These are phyloP conservation scores for Gadopsis marmoratus DNA, from an alignment of 2,797 vertebrate species.

Conservation along the genomic window DNA sequence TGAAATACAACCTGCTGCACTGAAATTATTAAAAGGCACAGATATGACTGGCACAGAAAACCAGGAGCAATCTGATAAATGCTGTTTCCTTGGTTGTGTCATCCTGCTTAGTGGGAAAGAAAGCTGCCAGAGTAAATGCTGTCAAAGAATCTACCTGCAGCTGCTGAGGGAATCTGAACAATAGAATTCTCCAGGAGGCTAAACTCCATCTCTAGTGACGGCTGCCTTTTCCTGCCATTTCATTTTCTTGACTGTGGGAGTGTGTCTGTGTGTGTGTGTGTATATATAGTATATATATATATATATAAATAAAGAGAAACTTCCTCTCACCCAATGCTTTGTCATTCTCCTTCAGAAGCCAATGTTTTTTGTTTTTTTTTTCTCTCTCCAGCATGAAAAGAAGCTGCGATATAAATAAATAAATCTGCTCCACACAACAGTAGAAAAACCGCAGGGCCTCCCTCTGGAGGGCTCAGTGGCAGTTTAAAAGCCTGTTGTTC, in stretches of 20 bases:
- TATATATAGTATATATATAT: neutral
- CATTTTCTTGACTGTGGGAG: constrained; percentile 47
- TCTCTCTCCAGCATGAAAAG: constrained; percentile 57
- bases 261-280: neutral
- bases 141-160: constrained; percentile 71
- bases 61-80: constrained; percentile 65
- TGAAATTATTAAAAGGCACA: constrained; percentile 57
- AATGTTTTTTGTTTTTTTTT: constrained; percentile 43
- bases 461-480: constrained; percentile 71
- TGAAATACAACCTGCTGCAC: constrained; percentile 26
- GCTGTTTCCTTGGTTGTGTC: constrained; percentile 49
- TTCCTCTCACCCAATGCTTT: constrained; percentile 73
- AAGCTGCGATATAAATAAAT: constrained; percentile 70
- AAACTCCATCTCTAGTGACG: constrained; percentile 68
- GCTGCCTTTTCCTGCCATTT: constrained; percentile 68
- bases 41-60: constrained; percentile 50
- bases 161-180: constrained; percentile 65
- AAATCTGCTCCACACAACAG: constrained; percentile 62
- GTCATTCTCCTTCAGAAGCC: constrained; percentile 71
- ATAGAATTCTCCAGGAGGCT: constrained; percentile 64
- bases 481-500: constrained; percentile 77
- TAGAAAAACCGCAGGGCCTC: constrained; percentile 59
- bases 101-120: constrained; percentile 47
- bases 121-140: constrained; percentile 64
- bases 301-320: constrained; percentile 38